Evolutionary conservation across 1,140 invertebrate genomes (phyloP).

Genomic region (Drosophila santomea): DNA sequence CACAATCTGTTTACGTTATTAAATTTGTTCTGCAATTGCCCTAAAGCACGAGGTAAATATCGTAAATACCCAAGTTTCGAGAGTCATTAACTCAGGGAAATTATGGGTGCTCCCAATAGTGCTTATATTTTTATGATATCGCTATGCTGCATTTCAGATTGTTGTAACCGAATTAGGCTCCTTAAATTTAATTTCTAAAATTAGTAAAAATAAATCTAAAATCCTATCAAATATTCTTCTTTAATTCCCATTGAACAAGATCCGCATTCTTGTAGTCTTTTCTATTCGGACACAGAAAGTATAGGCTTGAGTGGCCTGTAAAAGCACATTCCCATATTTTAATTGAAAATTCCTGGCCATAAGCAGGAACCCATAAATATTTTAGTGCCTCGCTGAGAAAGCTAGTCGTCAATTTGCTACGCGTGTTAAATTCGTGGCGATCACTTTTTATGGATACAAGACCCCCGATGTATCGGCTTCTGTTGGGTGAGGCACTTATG

Average conservation of each 20-base stretch:
- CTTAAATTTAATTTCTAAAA: too few relatives aligned
- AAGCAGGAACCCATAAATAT: constrained; percentile 45
- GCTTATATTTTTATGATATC: constrained; percentile 30
- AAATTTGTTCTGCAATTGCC: constrained; percentile 55
- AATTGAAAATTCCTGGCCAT: constrained; percentile 48
- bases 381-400: constrained; percentile 26
- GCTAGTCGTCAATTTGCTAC: constrained; percentile 19
- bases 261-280: background rate
- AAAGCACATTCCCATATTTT: constrained; percentile 1
- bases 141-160: background rate
- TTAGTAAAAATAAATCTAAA: background rate
- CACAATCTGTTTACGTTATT: constrained; percentile 64
- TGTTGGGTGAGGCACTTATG: constrained; percentile 44
- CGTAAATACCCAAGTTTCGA: constrained; percentile 43
- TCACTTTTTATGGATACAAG: constrained; percentile 21
- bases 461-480: background rate
- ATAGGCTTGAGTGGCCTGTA: too few relatives aligned
- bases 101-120: constrained; percentile 21
- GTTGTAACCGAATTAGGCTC: background rate
- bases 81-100: constrained; percentile 10
- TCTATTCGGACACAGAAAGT: background rate
- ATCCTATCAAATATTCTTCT: background rate
- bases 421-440: constrained; percentile 33
- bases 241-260: background rate
- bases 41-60: constrained; percentile 59